A percentile compares a stretch with the other conserved stretches of the same genome.
phyloP scores from a whole-genome alignment of 2,888 invertebrate species.

The Gymnocheta viridis region DNA sequence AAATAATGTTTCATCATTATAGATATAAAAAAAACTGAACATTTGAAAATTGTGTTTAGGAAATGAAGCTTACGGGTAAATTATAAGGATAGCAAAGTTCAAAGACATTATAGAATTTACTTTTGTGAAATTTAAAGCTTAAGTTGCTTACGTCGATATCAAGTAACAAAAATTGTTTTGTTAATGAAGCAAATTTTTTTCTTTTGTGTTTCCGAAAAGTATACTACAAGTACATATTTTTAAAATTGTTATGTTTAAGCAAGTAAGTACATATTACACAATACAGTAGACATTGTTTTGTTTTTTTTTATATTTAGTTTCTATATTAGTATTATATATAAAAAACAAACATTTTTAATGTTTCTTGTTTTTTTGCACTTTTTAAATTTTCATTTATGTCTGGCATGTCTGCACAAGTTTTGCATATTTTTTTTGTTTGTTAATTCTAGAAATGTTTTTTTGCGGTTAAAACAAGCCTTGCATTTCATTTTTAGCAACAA shows the following conservation, averaged over 20 bases:
- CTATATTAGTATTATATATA: no score
- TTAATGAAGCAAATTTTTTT: neutral
- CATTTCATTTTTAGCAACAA: no score
- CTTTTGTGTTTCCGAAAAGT: slow-evolving; percentile 11
- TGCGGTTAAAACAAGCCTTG: no score
- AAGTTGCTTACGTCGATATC: neutral
- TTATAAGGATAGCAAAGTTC: neutral
- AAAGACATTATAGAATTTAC: neutral
- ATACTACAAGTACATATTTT: slow-evolving; percentile 26
- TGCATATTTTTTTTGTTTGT: slow-evolving; percentile 2
- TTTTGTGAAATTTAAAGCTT: neutral
- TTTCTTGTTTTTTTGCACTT: neutral
- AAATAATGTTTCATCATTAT: neutral
- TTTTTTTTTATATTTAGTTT: neutral
- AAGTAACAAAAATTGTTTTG: neutral
- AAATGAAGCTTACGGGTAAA: neutral
- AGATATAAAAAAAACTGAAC: neutral
- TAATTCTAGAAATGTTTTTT: no score
- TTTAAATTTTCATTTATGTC: slow-evolving; percentile 51
- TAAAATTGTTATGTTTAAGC: neutral
- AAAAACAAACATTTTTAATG: no score
- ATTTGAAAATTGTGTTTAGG: neutral
- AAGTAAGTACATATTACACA: slow-evolving; percentile 15
- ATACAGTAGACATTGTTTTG: no score
- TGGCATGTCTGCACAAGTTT: slow-evolving; percentile 33